A percentile compares a stretch with the other conserved stretches of the same genome.
Evolutionary conservation across 23 tunicate genomes (phyloP).

Genomic region (Trididemnum miniatum): DNA sequence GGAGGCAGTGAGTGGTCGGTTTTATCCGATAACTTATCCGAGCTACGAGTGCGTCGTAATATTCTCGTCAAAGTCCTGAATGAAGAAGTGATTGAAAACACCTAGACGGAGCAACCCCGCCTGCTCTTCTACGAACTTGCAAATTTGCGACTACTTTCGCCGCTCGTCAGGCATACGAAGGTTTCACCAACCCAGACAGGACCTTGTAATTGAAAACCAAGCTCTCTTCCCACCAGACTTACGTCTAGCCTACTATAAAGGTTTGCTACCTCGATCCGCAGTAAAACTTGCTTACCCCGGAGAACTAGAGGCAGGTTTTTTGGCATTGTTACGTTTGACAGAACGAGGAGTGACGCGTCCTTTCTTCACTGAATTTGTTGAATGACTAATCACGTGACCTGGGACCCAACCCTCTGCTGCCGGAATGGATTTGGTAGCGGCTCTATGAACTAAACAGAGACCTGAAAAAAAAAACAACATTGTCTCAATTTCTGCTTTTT

Average conservation of each 20-base stretch:
- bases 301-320: slow-evolving; percentile 9
- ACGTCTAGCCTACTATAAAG: not conserved
- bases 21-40: slow-evolving; percentile 45
- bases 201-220: not conserved
- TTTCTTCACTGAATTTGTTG: not conserved
- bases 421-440: slow-evolving; percentile 42
- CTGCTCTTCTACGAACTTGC: too few relatives aligned
- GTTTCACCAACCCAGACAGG: not conserved
- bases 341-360: slow-evolving; percentile 47
- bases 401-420: slow-evolving; percentile 98
- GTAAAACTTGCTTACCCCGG: slow-evolving; percentile 26
- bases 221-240: not conserved
- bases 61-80: slow-evolving; percentile 43
- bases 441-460: slow-evolving; percentile 69
- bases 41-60: slow-evolving; percentile 44
- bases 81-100: too few relatives aligned
- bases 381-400: slow-evolving; percentile 69
- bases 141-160: too few relatives aligned
- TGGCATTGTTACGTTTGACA: slow-evolving; percentile 44
- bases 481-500: too few relatives aligned
- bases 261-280: too few relatives aligned
- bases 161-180: too few relatives aligned
- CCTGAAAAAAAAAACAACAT: slow-evolving; percentile 47
- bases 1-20: slow-evolving; percentile 21
- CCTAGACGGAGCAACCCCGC: too few relatives aligned